These are phyloP conservation scores for Cyclura pinguis DNA, from an alignment of 2,797 vertebrate species.

Conservation along the genomic window DNA sequence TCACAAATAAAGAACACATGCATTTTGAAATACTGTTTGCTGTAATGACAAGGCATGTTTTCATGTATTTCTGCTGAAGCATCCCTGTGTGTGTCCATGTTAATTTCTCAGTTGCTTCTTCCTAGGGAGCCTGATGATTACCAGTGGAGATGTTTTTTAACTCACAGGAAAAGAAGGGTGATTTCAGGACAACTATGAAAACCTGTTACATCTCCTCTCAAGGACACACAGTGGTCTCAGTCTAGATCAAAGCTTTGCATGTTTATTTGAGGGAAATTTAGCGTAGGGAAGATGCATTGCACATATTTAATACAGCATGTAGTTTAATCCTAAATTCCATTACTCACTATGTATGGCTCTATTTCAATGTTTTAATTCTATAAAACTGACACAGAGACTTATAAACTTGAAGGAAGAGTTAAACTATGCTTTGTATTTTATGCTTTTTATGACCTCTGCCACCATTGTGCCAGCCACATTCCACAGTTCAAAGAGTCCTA, in stretches of 20 bases:
- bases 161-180: no score
- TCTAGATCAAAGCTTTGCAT: not conserved
- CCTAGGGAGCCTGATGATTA: not conserved
- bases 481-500: slow-evolving; percentile 26
- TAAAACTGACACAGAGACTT: not conserved
- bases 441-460: slow-evolving; percentile 21
- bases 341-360: not conserved
- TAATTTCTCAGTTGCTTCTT: not conserved
- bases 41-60: not conserved
- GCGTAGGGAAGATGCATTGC: not conserved
- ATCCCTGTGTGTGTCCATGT: not conserved
- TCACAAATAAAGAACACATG: not conserved
- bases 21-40: not conserved
- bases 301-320: not conserved
- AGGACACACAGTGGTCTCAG: no score
- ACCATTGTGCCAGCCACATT: slow-evolving; percentile 26
- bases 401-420: not conserved
- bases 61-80: not conserved
- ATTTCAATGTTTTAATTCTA: not conserved
- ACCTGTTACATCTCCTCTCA: not conserved
- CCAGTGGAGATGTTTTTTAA: not conserved
- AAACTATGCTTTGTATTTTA: not conserved
- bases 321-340: not conserved
- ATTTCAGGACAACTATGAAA: not conserved
- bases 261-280: not conserved